These are phyloP conservation scores for Ophioderma brevispina DNA, from an alignment of 35 echinoderm and acorn worm species.

Conservation along the genomic window DNA sequence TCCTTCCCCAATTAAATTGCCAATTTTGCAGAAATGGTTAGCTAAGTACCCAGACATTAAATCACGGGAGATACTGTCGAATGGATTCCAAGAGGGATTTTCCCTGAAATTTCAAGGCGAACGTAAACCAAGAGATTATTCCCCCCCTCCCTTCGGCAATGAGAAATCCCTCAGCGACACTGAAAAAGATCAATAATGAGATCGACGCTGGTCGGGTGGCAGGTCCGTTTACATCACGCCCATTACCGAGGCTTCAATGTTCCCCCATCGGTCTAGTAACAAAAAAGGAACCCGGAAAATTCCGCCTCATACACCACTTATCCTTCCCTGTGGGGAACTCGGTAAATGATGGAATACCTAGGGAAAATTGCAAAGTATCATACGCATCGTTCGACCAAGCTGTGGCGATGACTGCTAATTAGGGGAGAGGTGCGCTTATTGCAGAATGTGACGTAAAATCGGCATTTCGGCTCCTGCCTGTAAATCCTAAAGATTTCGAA, in stretches of 20 bases:
- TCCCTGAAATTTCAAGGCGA: background rate
- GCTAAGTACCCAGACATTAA: background rate
- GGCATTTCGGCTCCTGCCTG: background rate
- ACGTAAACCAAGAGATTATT: background rate
- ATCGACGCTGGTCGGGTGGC: background rate
- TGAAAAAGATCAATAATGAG: background rate
- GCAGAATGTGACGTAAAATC: background rate
- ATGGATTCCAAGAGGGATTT: background rate
- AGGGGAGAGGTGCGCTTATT: background rate
- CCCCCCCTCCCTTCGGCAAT: background rate
- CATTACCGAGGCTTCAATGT: background rate
- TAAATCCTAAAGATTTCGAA: background rate
- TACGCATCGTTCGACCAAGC: background rate
- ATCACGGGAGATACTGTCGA: background rate
- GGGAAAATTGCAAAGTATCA: background rate
- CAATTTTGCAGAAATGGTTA: background rate
- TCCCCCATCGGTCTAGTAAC: background rate
- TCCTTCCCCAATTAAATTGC: background rate
- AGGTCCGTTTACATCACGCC: background rate
- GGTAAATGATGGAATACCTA: background rate
- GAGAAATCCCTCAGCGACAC: background rate
- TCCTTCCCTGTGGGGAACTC: background rate
- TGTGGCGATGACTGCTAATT: background rate
- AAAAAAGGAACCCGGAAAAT: background rate
- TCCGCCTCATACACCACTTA: background rate